phyloP scores from a whole-genome alignment of 2,797 vertebrate genomes.

The Pangasius macronema region DNA sequence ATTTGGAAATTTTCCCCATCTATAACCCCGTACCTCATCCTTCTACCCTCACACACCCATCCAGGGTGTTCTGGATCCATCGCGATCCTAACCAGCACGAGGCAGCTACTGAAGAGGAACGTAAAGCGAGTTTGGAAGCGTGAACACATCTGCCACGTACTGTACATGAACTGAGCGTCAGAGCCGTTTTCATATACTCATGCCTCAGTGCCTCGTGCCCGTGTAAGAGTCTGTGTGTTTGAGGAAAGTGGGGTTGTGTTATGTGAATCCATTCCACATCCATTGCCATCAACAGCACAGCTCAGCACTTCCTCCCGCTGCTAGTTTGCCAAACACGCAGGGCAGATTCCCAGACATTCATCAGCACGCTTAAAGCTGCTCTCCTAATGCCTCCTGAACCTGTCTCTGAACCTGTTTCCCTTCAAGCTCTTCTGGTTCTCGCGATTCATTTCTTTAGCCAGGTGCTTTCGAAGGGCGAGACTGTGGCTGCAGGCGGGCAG shows the following conservation, averaged over 20 bases:
- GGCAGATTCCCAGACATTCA: conserved; percentile 29
- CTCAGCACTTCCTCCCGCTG: conserved; percentile 14
- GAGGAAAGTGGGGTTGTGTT: neutral
- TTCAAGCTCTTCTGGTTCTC: conserved; percentile 55
- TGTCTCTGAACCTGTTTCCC: conserved; percentile 45
- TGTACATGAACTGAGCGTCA: neutral
- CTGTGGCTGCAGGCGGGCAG: conserved; percentile 27
- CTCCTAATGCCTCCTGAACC: neutral
- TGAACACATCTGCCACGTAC: neutral
- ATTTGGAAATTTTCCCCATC: neutral
- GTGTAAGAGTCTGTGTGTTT: neutral
- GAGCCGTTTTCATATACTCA: neutral
- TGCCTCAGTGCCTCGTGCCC: neutral
- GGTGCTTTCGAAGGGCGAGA: conserved; percentile 51
- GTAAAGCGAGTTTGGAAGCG: neutral
- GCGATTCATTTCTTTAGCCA: conserved; percentile 55
- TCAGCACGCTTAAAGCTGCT: neutral
- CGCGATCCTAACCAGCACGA: neutral
- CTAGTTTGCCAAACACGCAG: conserved; percentile 19
- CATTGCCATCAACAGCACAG: conserved; percentile 16
- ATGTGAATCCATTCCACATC: neutral
- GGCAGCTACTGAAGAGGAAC: neutral
- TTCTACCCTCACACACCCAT: neutral
- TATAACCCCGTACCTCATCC: too few relatives aligned
- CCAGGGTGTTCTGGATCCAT: neutral